Conservation (phyloP, 2,797 vertebrate genomes). For the Pipistrellus pygmaeus region DNA sequence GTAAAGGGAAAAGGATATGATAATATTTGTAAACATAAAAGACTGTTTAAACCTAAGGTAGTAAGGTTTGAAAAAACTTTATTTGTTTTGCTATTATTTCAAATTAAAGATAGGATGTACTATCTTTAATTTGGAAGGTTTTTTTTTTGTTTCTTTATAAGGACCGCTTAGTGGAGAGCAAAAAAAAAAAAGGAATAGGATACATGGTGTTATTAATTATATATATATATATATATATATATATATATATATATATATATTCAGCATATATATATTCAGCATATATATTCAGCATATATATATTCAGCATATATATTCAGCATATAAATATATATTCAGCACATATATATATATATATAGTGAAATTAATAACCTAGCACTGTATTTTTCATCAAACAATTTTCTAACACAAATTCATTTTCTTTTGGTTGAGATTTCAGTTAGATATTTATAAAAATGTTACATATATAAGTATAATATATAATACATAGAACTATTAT, state of each 20-base stretch:
- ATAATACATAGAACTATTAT: background rate
- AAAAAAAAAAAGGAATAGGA: background rate
- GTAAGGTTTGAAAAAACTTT: background rate
- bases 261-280: rapidly evolving
- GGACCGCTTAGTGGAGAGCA: background rate
- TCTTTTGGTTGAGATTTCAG: background rate
- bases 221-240: background rate
- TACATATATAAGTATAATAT: background rate
- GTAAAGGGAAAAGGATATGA: background rate
- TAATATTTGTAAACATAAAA: background rate
- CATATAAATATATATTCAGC: background rate
- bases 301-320: background rate
- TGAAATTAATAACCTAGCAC: background rate
- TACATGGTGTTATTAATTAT: background rate
- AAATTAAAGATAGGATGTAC: background rate
- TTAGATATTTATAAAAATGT: background rate
- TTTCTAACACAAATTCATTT: background rate
- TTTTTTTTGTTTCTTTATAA: background rate
- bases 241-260: background rate
- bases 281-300: background rate
- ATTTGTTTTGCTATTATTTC: conserved; percentile 21
- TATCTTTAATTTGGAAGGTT: background rate
- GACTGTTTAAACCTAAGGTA: background rate
- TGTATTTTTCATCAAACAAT: background rate
- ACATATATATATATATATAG: background rate